Conservation (phyloP, 2,113 vertebrate species). For the Cyanoramphus novaezelandiae region DNA sequence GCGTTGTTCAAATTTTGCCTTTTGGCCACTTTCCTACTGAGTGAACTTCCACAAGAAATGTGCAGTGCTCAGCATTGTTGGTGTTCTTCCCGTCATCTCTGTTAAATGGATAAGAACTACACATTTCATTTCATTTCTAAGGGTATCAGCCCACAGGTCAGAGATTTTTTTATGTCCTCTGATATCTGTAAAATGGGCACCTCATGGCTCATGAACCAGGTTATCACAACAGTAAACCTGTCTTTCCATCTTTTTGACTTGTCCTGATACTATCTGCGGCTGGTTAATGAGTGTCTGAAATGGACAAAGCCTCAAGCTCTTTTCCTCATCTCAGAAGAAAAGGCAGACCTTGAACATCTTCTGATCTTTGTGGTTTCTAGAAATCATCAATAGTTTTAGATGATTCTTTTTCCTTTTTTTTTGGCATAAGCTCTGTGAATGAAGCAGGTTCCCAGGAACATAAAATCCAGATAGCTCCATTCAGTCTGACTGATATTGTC, state of each 20-base stretch:
- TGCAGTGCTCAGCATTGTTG: not conserved
- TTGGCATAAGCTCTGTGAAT: slow-evolving; percentile 37
- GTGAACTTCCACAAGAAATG: not conserved
- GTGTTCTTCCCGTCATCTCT: not conserved
- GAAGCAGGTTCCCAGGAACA: slow-evolving; percentile 33
- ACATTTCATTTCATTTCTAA: slow-evolving; percentile 15
- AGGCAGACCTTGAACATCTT: not conserved
- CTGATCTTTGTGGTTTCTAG: not conserved
- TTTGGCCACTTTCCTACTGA: not conserved
- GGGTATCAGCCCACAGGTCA: not conserved
- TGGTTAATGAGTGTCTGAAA: slow-evolving; percentile 36
- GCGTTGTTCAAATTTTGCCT: not conserved
- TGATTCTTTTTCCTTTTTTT: not conserved
- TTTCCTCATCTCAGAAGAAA: slow-evolving; percentile 30
- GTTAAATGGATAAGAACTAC: not conserved
- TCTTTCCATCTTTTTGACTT: not conserved
- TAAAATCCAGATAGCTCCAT: slow-evolving; percentile 45
- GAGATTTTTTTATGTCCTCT: not conserved
- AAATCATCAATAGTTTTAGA: slow-evolving; percentile 16
- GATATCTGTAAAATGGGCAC: slow-evolving; percentile 28
- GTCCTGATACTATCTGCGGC: not conserved
- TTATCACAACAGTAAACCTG: slow-evolving; percentile 30
- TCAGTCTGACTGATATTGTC: slow-evolving; percentile 26
- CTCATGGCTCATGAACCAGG: not conserved
- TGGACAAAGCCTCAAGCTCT: not conserved